Evolutionary conservation across 2,888 invertebrate species (phyloP), one percentile per base, ranked within the genome.

Genomic region (Ganaspis brasiliensis): DNA sequence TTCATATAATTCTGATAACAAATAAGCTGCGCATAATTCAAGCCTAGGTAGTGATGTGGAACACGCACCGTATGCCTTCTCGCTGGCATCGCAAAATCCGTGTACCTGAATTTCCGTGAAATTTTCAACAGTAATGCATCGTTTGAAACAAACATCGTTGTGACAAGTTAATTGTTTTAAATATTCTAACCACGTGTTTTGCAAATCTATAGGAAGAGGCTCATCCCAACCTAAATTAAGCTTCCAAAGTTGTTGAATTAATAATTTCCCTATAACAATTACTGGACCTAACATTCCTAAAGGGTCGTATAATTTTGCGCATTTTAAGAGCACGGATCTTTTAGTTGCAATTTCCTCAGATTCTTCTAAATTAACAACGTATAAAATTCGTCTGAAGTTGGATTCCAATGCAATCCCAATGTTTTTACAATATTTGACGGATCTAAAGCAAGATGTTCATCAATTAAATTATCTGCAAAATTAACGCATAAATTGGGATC

Each of bases 181-280:
- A 40, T 63, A 81, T 10, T 77, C 56, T 3, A 26, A 14, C 81
- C 81, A 82, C 0, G 8, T 52, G 0, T n/a, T 12, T 40, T 74
- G 77, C 3, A 86, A 26, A 5, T 80, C 67, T 0, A 8, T 19
- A 1, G 86, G 85, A 6, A 87, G 19, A 0, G 35, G 31, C 19
- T 85, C 83, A 67, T 89, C 88, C 86, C 88, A 35, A 88, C 1
- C 70, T 76, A 10, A 83, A n/a, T 37, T 85, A 79, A n/a, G 61
- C 8, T 67, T 79, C 71, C 86, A 85, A 86, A 9, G 86, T 45
- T 78, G 40, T 73, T 88, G 85, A 75, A 87, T 81, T 1, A 87
- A 73, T 5, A 82, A 71, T 72, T 87, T 88, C 19, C 81, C 84
- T 3, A 52, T 76, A 10, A 87, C 77, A 2, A 82, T 79, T 24